Conservation (phyloP, 2,888 invertebrate genomes). For the Girardia tigrina region DNA sequence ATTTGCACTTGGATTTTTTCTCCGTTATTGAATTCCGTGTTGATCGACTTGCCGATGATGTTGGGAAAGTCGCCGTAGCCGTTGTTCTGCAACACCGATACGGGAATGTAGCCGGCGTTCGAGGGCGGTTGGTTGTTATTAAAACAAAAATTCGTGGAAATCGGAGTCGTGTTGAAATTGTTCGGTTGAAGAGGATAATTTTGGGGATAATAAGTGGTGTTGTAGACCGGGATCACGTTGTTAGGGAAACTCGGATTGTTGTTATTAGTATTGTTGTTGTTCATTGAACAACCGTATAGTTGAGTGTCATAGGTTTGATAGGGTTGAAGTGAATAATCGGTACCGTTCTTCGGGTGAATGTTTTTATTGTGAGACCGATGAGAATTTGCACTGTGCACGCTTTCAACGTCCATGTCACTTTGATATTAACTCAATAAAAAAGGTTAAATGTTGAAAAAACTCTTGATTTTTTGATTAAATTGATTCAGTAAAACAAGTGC, state of each 20-base stretch:
- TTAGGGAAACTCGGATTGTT: neutral
- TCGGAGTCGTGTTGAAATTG: neutral
- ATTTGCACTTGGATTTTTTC: neutral
- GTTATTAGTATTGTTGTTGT: slow-evolving; percentile 5
- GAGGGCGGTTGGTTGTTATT: neutral
- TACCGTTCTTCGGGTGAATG: neutral
- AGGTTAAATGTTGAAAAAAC: neutral
- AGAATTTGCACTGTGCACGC: neutral
- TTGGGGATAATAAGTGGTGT: neutral
- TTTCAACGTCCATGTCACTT: slow-evolving; percentile 5
- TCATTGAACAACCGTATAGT: neutral
- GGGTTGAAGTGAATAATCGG: neutral
- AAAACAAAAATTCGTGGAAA: neutral
- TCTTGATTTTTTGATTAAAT: neutral
- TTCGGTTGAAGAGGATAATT: neutral
- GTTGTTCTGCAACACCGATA: neutral
- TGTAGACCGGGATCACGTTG: neutral
- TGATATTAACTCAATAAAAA: too few relatives aligned
- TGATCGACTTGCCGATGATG: neutral
- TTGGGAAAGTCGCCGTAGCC: neutral
- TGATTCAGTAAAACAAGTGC: neutral
- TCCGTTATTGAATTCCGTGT: neutral
- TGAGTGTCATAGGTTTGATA: slow-evolving; percentile 7
- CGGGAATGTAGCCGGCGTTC: neutral
- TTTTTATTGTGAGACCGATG: slow-evolving; percentile 14